phyloP scores from a whole-genome alignment of 2,888 invertebrate species.

The Caradrina kadenii region DNA sequence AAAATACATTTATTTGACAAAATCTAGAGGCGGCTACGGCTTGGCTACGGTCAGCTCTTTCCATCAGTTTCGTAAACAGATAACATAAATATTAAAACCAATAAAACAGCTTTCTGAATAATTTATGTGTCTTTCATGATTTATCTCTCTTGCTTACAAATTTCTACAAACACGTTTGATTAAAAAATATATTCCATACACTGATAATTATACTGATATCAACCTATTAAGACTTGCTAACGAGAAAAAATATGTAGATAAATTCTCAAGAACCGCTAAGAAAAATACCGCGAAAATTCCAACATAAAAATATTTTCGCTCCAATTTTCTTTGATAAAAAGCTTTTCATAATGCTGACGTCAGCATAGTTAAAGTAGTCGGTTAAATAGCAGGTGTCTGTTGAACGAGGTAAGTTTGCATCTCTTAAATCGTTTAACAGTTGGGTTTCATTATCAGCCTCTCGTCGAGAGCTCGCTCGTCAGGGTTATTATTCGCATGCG shows the following conservation, averaged over 20 bases:
- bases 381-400: conserved; percentile 45
- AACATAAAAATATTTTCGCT: conserved; percentile 2
- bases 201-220: background rate
- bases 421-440: conserved; percentile 78
- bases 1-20: conserved; percentile 2
- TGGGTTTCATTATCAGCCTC: conserved; percentile 83
- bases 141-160: background rate
- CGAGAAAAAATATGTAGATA: background rate
- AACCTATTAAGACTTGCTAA: background rate
- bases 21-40: background rate
- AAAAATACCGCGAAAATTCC: conserved; percentile 7
- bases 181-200: background rate
- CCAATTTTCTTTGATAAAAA: background rate
- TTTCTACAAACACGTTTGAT: background rate
- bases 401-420: conserved; percentile 65
- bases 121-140: background rate
- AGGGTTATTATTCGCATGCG: conserved; percentile 87
- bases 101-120: background rate
- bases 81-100: background rate
- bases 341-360: conserved; percentile 23
- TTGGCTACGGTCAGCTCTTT: background rate
- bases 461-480: conserved; percentile 78
- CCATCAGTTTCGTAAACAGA: background rate
- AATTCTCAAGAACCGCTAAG: background rate
- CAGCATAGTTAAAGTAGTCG: conserved; percentile 26